Percentiles rank a stretch among this genome's conserved stretches.
Evolutionary conservation across 1,140 invertebrate species (phyloP).

Genomic region (Acyrthosiphon pisum): DNA sequence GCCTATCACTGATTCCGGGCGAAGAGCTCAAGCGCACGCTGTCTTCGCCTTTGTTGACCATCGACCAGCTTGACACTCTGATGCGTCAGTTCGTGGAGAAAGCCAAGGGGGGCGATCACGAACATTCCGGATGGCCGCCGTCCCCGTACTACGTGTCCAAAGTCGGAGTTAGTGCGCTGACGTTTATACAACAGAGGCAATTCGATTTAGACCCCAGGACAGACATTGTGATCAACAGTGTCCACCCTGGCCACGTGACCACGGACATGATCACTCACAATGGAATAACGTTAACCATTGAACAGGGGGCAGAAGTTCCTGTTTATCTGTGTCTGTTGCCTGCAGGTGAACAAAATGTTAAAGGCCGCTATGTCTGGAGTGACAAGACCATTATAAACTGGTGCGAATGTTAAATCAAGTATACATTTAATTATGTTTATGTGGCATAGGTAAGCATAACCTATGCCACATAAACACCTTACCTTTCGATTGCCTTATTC

Average conservation of each 20-base stretch:
- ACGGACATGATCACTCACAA: slow-evolving; percentile 79
- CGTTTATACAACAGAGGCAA: slow-evolving; percentile 71
- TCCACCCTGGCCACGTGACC: slow-evolving; percentile 74
- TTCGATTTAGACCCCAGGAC: slow-evolving; percentile 64
- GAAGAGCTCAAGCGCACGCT: slow-evolving; percentile 67
- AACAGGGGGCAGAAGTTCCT: slow-evolving; percentile 66
- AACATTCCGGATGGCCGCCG: slow-evolving; percentile 69
- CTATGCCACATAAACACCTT: too few species aligned
- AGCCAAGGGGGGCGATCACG: slow-evolving; percentile 57
- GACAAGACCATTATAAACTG: slow-evolving; percentile 48
- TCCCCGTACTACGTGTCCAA: slow-evolving; percentile 76
- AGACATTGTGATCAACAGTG: slow-evolving; percentile 72
- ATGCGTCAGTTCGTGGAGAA: slow-evolving; percentile 72
- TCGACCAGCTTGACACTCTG: slow-evolving; percentile 68
- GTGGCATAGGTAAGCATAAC: too few species aligned
- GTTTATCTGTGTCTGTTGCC: slow-evolving; percentile 54
- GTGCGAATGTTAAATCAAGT: neutral
- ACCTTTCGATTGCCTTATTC: too few species aligned
- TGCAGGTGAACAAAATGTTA: neutral
- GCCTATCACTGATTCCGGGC: slow-evolving; percentile 68
- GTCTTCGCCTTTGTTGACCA: slow-evolving; percentile 66
- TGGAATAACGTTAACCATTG: slow-evolving; percentile 70
- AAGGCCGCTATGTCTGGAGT: slow-evolving; percentile 54
- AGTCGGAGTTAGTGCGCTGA: slow-evolving; percentile 73
- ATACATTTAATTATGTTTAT: too few species aligned